These are phyloP conservation scores for Tenebrosternarchus preto DNA, from an alignment of 2,113 vertebrate genomes.

Conservation along the genomic window DNA sequence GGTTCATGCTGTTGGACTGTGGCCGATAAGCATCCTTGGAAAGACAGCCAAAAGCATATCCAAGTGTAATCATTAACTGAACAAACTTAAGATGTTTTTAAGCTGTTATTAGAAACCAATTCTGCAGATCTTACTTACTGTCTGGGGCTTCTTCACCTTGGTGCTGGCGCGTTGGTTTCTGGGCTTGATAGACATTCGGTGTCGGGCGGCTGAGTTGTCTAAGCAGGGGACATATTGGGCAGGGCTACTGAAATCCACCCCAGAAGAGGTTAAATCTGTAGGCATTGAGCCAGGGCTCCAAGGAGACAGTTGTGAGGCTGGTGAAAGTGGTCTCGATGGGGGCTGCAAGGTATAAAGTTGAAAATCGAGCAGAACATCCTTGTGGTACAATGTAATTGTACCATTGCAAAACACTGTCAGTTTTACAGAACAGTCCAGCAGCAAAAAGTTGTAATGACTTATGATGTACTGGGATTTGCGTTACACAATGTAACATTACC, in stretches of 20 bases:
- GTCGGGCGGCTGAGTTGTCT: constrained; percentile 85
- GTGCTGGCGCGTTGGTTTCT: constrained; percentile 79
- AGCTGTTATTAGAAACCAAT: not conserved
- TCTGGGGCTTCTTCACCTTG: constrained; percentile 71
- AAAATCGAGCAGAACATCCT: constrained; percentile 32
- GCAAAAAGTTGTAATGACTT: not conserved
- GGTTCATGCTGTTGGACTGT: constrained; percentile 73
- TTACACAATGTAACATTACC: constrained; percentile 53
- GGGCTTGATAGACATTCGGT: constrained; percentile 84
- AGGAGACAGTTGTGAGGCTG: constrained; percentile 51
- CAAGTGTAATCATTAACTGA: not conserved
- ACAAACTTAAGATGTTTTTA: not conserved
- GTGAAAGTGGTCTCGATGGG: constrained; percentile 69
- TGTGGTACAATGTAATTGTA: not conserved
- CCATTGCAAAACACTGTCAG: not conserved
- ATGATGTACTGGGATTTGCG: not conserved
- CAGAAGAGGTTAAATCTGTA: constrained; percentile 55
- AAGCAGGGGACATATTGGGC: constrained; percentile 74
- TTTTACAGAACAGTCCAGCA: not conserved
- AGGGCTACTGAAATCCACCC: constrained; percentile 74
- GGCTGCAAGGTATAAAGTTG: constrained; percentile 69
- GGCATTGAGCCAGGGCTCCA: constrained; percentile 49
- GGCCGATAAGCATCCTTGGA: constrained; percentile 43
- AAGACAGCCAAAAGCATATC: not conserved
- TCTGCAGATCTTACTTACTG: constrained; percentile 67